Evolutionary conservation across 37 sponge, comb jelly and placozoan species (phyloP).

Genomic region (Ianthella basta): DNA sequence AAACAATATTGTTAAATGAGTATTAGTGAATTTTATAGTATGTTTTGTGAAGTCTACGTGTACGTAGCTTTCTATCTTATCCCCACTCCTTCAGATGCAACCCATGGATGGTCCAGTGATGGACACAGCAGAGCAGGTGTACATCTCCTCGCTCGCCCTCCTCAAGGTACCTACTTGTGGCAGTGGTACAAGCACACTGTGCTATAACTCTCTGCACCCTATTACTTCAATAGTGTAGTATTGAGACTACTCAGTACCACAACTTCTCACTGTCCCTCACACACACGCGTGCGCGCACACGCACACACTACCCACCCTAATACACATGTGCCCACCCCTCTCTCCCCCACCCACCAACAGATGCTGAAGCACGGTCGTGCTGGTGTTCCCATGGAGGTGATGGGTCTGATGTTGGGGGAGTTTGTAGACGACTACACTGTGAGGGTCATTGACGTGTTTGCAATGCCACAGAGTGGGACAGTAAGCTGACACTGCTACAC

Average conservation of each 20-base stretch:
- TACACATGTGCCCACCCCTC: neutral
- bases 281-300: too few relatives aligned
- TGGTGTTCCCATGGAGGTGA: conserved; percentile 99
- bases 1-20: too few relatives aligned
- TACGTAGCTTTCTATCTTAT: too few relatives aligned
- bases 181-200: neutral
- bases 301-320: neutral
- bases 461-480: conserved; percentile 99
- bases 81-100: conserved; percentile 39
- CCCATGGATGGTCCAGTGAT: conserved; percentile 80
- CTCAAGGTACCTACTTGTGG: conserved; percentile 82
- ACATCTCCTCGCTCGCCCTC: conserved; percentile 98
- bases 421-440: conserved; percentile 99
- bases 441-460: conserved; percentile 98
- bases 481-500: conserved; percentile 42
- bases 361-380: conserved; percentile 85
- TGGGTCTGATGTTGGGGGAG: conserved; percentile 99
- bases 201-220: neutral
- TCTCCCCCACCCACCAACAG: neutral
- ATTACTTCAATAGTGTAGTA: neutral
- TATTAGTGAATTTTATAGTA: too few relatives aligned
- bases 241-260: neutral
- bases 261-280: neutral
- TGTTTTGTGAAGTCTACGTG: too few relatives aligned
- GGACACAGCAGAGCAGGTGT: conserved; percentile 98